These are phyloP conservation scores for Ephialtes manifestator DNA, from an alignment of 2,888 invertebrate genomes.

Conservation along the genomic window DNA sequence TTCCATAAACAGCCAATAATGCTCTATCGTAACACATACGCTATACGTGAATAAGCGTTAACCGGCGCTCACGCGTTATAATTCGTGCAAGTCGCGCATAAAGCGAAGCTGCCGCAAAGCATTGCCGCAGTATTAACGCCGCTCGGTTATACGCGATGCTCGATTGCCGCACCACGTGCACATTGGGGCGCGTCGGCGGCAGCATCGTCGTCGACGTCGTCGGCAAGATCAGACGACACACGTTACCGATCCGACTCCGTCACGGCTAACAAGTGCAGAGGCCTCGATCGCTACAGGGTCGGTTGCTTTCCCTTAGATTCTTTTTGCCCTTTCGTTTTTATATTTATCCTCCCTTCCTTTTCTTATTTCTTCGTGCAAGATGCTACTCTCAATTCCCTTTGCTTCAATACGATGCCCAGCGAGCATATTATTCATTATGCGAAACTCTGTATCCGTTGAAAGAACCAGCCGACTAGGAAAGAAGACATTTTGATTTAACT, in stretches of 20 bases:
- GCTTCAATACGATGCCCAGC: background rate
- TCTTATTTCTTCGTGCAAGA: constrained; percentile 1
- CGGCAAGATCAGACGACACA: constrained; percentile 62
- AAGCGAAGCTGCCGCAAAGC: background rate
- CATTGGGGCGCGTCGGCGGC: constrained; percentile 27
- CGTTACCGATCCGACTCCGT: constrained; percentile 56
- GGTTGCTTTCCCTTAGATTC: constrained; percentile 26
- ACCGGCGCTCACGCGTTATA: constrained; percentile 18
- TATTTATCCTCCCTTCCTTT: constrained; percentile 15
- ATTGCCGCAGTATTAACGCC: background rate
- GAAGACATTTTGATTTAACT: background rate
- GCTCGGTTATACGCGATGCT: background rate
- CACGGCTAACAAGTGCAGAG: constrained; percentile 58
- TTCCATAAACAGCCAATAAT: constrained; percentile 43
- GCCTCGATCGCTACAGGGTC: constrained; percentile 40
- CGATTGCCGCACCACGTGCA: constrained; percentile 23
- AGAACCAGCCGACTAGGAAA: background rate
- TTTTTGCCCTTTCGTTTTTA: background rate
- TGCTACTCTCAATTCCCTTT: constrained; percentile 5
- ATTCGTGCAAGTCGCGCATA: constrained; percentile 2
- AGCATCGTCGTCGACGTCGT: constrained; percentile 7
- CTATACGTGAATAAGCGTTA: constrained; percentile 3
- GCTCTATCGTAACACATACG: constrained; percentile 15
- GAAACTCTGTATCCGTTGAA: background rate
- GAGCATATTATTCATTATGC: constrained; percentile 6